These are phyloP conservation scores for Stenurella melanura DNA, from an alignment of 2,888 invertebrate species.

Conservation along the genomic window DNA sequence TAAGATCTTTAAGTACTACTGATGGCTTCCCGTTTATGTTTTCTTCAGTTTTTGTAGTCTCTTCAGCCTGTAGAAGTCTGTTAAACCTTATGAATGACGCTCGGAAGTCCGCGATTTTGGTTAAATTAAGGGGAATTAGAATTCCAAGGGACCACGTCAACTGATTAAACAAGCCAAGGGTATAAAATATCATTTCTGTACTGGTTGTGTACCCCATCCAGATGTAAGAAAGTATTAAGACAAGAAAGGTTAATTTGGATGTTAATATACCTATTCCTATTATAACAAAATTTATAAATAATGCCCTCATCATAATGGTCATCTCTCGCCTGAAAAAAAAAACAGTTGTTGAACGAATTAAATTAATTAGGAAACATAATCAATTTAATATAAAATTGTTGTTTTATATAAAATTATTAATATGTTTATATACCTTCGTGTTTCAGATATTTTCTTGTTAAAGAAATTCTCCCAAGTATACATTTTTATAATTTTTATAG, in stretches of 20 bases:
- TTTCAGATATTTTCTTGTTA: constrained; percentile 56
- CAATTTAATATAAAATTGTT: no score
- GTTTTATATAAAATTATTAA: not conserved
- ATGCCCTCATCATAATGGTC: constrained; percentile 47
- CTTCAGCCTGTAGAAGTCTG: constrained; percentile 49
- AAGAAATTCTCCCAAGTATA: constrained; percentile 65
- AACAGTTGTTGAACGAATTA: not conserved
- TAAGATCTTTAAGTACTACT: constrained; percentile 43
- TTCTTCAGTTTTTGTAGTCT: constrained; percentile 41
- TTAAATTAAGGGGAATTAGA: constrained; percentile 53
- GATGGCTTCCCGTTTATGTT: constrained; percentile 23
- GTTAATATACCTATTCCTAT: constrained; percentile 61
- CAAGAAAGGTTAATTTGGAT: constrained; percentile 52
- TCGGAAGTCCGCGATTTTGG: constrained; percentile 52
- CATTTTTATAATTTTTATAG: constrained; percentile 65
- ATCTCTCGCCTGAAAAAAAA: constrained; percentile 54
- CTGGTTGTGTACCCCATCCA: constrained; percentile 53
- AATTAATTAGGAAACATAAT: not conserved
- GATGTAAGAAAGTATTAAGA: constrained; percentile 56
- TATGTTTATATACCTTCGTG: constrained; percentile 56
- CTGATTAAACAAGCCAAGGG: constrained; percentile 47
- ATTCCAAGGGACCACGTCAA: constrained; percentile 51
- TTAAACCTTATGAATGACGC: constrained; percentile 54
- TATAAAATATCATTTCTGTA: constrained; percentile 56
- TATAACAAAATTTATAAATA: constrained; percentile 59